Conservation (phyloP, 1,140 invertebrate genomes). For the Eumeta japonica region DNA sequence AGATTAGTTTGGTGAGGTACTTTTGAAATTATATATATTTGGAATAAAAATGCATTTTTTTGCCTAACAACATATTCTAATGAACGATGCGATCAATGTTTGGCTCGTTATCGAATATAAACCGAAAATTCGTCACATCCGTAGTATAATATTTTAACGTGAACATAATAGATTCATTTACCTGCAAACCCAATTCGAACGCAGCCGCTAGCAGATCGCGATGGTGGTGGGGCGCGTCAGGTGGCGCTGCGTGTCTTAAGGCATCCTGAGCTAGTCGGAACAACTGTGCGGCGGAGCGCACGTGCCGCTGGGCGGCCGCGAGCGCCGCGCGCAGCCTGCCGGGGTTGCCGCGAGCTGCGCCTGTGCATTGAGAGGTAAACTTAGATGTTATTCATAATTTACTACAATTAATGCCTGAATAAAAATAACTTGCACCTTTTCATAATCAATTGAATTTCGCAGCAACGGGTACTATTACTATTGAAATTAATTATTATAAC, state of each 20-base stretch:
- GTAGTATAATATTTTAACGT: no score
- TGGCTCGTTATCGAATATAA: no score
- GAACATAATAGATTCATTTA: constrained; percentile 26
- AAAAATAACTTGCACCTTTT: background rate
- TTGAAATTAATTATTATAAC: no score
- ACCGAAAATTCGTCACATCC: no score
- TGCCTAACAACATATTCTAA: no score
- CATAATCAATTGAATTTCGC: no score
- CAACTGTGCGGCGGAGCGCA: constrained; percentile 79
- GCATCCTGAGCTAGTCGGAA: constrained; percentile 84
- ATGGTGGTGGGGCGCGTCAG: constrained; percentile 69
- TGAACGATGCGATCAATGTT: no score
- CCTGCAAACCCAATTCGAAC: constrained; percentile 78
- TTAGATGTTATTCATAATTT: no score
- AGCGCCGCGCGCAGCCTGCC: constrained; percentile 69
- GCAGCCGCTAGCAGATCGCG: constrained; percentile 72
- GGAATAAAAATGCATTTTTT: no score
- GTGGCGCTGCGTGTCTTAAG: constrained; percentile 76
- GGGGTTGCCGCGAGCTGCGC: constrained; percentile 62
- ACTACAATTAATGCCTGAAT: background rate
- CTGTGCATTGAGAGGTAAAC: constrained; percentile 10
- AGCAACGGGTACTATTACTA: background rate
- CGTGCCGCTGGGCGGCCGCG: constrained; percentile 75
- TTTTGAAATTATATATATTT: no score
- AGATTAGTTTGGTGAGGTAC: no score